Evolutionary conservation across 2,113 vertebrate species (phyloP).

Genomic region (Genyomyrus donnyi): DNA sequence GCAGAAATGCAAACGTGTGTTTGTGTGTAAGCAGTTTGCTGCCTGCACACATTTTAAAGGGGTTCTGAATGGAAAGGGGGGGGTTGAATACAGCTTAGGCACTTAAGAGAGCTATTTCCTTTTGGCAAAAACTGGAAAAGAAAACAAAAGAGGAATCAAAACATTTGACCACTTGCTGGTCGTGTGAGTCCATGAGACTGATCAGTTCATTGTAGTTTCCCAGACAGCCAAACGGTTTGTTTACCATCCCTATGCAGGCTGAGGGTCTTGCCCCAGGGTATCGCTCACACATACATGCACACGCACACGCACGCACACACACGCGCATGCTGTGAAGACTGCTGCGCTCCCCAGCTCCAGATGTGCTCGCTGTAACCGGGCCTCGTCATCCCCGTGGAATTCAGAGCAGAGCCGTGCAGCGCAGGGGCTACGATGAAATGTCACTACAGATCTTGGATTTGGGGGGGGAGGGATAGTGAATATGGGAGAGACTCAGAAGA

Average conservation of each 20-base stretch:
- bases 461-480: not conserved
- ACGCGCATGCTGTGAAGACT: not conserved
- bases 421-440: not conserved
- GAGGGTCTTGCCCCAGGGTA: not conserved
- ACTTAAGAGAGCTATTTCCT: not conserved
- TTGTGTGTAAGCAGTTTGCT: not conserved
- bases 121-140: not conserved
- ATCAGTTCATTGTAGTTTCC: not conserved
- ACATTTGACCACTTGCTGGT: not conserved
- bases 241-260: not conserved
- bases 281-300: not conserved
- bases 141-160: not conserved
- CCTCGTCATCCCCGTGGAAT: slow-evolving; percentile 17
- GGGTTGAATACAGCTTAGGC: not conserved
- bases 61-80: not conserved
- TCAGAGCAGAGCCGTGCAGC: not conserved
- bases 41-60: not conserved
- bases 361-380: not conserved
- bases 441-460: not conserved
- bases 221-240: not conserved
- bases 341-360: slow-evolving; percentile 13
- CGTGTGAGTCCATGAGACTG: not conserved
- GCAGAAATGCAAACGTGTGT: not conserved
- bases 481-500: not conserved
- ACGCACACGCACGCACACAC: not conserved